These are phyloP conservation scores for Microctenopoma steveboyesi DNA, from an alignment of 2,797 vertebrate genomes.

Conservation along the genomic window DNA sequence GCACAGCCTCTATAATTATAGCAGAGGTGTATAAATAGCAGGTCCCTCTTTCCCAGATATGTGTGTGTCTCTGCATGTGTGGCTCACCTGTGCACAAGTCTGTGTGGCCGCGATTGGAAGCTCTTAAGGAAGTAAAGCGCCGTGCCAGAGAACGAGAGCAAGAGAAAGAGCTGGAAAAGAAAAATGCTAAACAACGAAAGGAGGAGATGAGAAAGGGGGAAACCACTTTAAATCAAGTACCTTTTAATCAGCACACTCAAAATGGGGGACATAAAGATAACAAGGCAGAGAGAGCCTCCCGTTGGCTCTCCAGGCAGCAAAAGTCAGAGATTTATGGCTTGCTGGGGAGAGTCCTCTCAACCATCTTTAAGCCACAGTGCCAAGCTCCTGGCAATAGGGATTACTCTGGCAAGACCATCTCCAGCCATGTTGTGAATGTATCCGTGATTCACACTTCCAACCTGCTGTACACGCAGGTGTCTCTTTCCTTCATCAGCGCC, in stretches of 20 bases:
- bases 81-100: constrained; percentile 27
- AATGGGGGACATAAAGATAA: constrained; percentile 67
- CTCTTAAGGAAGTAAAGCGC: constrained; percentile 58
- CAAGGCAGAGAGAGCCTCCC: constrained; percentile 49
- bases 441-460: constrained; percentile 18
- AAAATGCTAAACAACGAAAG: constrained; percentile 43
- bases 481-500: constrained; percentile 11
- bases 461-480: constrained; percentile 7
- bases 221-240: constrained; percentile 70
- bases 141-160: constrained; percentile 19
- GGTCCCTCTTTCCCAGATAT: constrained; percentile 10
- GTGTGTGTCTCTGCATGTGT: constrained; percentile 24
- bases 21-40: constrained; percentile 25
- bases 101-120: constrained; percentile 51
- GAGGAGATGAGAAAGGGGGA: constrained; percentile 15
- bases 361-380: constrained; percentile 46
- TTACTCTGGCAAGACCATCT: constrained; percentile 31
- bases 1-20: constrained; percentile 44
- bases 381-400: constrained; percentile 35
- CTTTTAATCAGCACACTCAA: constrained; percentile 65
- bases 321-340: constrained; percentile 59
- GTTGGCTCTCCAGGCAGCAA: constrained; percentile 34
- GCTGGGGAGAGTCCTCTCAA: constrained; percentile 44
- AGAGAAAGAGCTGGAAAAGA: constrained; percentile 10
- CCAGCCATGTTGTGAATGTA: constrained; percentile 31